Base-by-base conservation (phyloP, 2,113 vertebrate genomes). In the Cottus gobio region DNA sequence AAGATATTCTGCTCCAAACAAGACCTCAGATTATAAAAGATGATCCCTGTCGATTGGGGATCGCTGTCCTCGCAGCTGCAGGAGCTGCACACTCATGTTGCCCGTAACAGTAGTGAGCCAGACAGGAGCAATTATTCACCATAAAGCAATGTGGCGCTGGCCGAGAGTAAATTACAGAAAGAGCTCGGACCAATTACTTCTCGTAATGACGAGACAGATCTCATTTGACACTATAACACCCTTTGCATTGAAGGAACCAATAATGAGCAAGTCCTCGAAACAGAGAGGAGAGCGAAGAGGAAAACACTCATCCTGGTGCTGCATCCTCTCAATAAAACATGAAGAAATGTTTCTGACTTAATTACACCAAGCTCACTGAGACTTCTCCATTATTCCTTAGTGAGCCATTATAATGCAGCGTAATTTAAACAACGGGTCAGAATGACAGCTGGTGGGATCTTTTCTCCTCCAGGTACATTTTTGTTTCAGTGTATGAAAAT, bases 111-210 rank as follows among this genome's bases (percentile, higher is more conserved):
- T 79, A 52, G 83, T 50, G 80, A 85, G 78, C 76, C 85, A 92
- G 88, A 91, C 88, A 88, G 85, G 37, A 85, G 82, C 88, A 90
- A 92, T 93, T 90, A 92, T 91, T 94, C 85, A 90, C 90, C 82
- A 90, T 87, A 90, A 93, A 89, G 89, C 87, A 82, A 83, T 61
- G 71, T 37, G 83, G 86, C 70, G 3, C 78, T 9, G 87, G 85
- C 80, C 75, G 78, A 83, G 82, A 87, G 84, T 90, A 91, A 93
- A 93, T 93, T 93, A 91, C 84, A 16, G 78, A 83, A 75, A 87
- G 70, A 90, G 87, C 67, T 69, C 80, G 77, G 15, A 71, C 89
- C 91, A 93, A 93, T 94, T 93, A 94, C 90, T 86, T 90, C 83
- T 86, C 77, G 75, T 89, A 90, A 89, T 87, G 88, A 78, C 86